phyloP scores from a whole-genome alignment of 2,113 vertebrate genomes.

The Sardina pilchardus region DNA sequence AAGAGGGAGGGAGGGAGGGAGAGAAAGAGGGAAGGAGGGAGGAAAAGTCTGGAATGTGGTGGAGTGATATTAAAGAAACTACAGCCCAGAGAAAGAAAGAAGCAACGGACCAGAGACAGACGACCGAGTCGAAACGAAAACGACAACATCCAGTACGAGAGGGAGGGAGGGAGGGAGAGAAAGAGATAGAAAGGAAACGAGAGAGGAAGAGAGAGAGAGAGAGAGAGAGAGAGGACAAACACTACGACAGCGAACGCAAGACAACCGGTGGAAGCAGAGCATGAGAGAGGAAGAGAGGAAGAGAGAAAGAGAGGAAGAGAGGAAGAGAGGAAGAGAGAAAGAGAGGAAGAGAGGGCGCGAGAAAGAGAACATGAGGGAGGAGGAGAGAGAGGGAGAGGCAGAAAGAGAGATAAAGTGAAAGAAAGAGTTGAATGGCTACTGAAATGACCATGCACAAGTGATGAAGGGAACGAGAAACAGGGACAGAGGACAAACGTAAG shows the following conservation, averaged over 20 bases:
- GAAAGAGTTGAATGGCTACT: conserved; percentile 40
- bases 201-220: neutral
- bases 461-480: neutral
- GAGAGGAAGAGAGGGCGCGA: conserved; percentile 43
- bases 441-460: neutral
- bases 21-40: conserved; percentile 45
- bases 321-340: conserved; percentile 50
- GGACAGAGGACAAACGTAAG: conserved; percentile 46
- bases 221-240: neutral
- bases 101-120: conserved; percentile 58
- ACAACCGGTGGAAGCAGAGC: conserved; percentile 65
- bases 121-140: conserved; percentile 30
- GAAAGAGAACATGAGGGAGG: conserved; percentile 28
- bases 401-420: conserved; percentile 29
- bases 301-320: conserved; percentile 41
- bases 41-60: conserved; percentile 51
- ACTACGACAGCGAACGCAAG: conserved; percentile 43
- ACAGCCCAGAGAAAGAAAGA: conserved; percentile 69
- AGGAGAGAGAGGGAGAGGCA: conserved; percentile 45
- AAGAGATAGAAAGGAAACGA: conserved; percentile 10
- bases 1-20: conserved; percentile 57
- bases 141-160: conserved; percentile 24
- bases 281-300: conserved; percentile 57
- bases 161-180: neutral
- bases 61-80: neutral